Conservation (phyloP, 1,140 invertebrate genomes). For the Ylistrum balloti region DNA sequence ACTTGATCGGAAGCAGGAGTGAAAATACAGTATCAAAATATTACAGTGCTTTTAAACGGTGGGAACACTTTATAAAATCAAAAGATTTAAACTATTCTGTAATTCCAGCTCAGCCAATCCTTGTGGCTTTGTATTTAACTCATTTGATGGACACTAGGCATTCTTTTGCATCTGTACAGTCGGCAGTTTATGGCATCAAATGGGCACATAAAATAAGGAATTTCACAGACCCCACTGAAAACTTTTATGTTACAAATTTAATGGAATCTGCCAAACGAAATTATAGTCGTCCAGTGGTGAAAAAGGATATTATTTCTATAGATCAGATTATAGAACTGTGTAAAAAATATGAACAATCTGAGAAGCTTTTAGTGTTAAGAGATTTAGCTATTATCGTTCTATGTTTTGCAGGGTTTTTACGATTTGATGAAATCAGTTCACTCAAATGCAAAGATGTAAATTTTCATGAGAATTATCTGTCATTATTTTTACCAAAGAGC, state of each 20-base stretch:
- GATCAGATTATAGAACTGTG: constrained; percentile 44
- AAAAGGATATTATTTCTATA: neutral
- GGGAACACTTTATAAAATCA: constrained; percentile 7
- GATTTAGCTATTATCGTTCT: constrained; percentile 59
- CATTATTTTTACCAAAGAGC: constrained; percentile 54
- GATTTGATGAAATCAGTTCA: constrained; percentile 61
- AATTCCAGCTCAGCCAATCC: constrained; percentile 50
- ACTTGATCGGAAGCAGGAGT: constrained; percentile 38
- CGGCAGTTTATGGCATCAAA: constrained; percentile 50
- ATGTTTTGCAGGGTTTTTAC: constrained; percentile 55
- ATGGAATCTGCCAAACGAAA: constrained; percentile 22
- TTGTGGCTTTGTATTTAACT: constrained; percentile 50
- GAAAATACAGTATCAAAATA: constrained; percentile 46
- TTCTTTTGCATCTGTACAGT: neutral
- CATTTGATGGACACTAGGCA: neutral
- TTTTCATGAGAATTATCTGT: constrained; percentile 55
- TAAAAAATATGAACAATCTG: neutral
- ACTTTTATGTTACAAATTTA: constrained; percentile 41
- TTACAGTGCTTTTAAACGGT: constrained; percentile 45
- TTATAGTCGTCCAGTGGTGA: neutral
- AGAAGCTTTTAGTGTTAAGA: constrained; percentile 45
- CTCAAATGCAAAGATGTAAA: constrained; percentile 55
- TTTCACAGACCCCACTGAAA: constrained; percentile 43
- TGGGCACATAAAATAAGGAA: constrained; percentile 50
- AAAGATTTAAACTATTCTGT: neutral